These are phyloP conservation scores for Caenorhabditis zanzibari DNA, from an alignment of 2,888 invertebrate species.

Conservation along the genomic window DNA sequence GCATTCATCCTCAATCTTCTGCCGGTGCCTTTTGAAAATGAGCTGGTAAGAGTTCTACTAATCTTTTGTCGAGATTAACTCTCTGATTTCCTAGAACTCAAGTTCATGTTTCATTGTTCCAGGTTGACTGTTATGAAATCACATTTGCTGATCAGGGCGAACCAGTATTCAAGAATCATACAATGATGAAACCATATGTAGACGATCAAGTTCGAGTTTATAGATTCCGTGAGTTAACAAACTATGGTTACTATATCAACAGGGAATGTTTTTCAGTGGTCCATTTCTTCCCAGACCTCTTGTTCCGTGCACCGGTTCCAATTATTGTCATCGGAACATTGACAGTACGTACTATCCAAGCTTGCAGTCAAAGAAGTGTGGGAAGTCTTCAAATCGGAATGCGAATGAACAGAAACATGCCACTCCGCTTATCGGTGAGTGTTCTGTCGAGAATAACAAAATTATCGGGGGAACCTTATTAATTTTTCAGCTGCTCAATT, in stretches of 20 bases:
- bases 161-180: slow-evolving; percentile 63
- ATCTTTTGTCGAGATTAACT: slow-evolving; percentile 19
- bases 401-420: slow-evolving; percentile 72
- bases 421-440: slow-evolving; percentile 72
- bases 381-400: slow-evolving; percentile 68
- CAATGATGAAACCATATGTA: slow-evolving; percentile 79
- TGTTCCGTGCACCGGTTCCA: slow-evolving; percentile 82
- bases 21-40: slow-evolving; percentile 80
- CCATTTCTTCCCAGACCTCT: slow-evolving; percentile 81
- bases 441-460: neutral
- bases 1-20: slow-evolving; percentile 80
- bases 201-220: slow-evolving; percentile 70
- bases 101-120: slow-evolving; percentile 37
- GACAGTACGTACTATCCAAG: slow-evolving; percentile 80
- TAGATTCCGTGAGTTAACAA: slow-evolving; percentile 57
- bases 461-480: no score
- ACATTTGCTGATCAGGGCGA: slow-evolving; percentile 39
- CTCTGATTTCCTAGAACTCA: slow-evolving; percentile 27
- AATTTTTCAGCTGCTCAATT: slow-evolving; percentile 78
- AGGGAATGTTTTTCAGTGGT: slow-evolving; percentile 75
- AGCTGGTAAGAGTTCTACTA: slow-evolving; percentile 64
- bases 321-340: slow-evolving; percentile 80
- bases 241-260: neutral
- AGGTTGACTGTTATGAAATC: slow-evolving; percentile 78
- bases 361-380: slow-evolving; percentile 72